Percentiles rank a stretch among this genome's conserved stretches.
Conservation (phyloP, 2,113 vertebrate species). For the Elachura formosa region DNA sequence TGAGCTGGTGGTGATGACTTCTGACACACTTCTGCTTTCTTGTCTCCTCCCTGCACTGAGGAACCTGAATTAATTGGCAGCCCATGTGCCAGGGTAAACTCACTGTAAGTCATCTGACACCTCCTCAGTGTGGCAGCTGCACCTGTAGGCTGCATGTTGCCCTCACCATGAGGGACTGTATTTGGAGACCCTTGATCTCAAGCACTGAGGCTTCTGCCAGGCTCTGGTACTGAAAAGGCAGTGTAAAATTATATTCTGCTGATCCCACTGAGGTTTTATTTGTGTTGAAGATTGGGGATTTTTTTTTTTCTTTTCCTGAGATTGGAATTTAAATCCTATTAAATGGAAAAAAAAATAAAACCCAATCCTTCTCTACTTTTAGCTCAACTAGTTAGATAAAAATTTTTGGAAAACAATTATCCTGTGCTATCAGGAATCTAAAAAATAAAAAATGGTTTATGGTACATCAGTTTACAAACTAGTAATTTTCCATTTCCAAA, state of each 20-base stretch:
- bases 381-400: neutral
- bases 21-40: neutral
- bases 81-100: neutral
- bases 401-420: neutral
- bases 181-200: neutral
- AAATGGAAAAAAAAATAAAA: neutral
- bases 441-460: neutral
- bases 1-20: neutral
- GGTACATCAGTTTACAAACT: neutral
- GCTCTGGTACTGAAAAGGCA: neutral
- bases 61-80: neutral
- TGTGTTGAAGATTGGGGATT: neutral
- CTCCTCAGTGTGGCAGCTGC: neutral
- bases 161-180: accelerated
- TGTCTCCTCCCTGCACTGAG: neutral
- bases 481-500: neutral
- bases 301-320: neutral
- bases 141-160: neutral
- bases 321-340: neutral
- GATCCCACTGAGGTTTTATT: neutral
- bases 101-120: neutral
- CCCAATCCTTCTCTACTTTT: neutral
- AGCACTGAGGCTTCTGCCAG: neutral
- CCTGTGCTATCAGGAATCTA: neutral
- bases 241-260: neutral